Evolutionary conservation across 2,888 invertebrate genomes (phyloP).

Genomic region (Patella ulyssiponensis): DNA sequence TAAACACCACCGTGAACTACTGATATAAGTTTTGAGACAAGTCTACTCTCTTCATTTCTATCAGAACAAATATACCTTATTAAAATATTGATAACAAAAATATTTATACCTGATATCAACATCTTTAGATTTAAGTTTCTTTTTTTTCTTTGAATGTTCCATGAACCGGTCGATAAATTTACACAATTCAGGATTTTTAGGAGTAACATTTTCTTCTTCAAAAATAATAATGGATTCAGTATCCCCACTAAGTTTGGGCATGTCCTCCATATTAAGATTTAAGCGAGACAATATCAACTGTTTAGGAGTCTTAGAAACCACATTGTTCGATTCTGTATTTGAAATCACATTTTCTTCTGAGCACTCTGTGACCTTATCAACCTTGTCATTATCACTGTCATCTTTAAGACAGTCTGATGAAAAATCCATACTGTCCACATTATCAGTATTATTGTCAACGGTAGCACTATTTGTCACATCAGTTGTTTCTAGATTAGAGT

Average conservation of each 20-base stretch:
- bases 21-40: too few relatives aligned
- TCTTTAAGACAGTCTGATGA: slow-evolving; percentile 28
- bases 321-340: background rate
- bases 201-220: slow-evolving; percentile 72
- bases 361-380: background rate
- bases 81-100: too few relatives aligned
- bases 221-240: slow-evolving; percentile 78
- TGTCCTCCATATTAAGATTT: slow-evolving; percentile 38
- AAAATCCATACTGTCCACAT: slow-evolving; percentile 28
- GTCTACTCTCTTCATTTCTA: too few relatives aligned
- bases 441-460: slow-evolving; percentile 12
- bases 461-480: slow-evolving; percentile 17
- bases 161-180: slow-evolving; percentile 82
- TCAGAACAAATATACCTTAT: too few relatives aligned
- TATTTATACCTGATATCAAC: background rate
- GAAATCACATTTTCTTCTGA: slow-evolving; percentile 1
- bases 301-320: slow-evolving; percentile 10
- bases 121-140: slow-evolving; percentile 34
- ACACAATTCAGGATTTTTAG: slow-evolving; percentile 75
- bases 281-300: slow-evolving; percentile 9
- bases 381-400: background rate
- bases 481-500: slow-evolving; percentile 13
- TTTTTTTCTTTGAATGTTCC: slow-evolving; percentile 76
- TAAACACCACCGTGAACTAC: too few relatives aligned
- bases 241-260: slow-evolving; percentile 76